Conservation (phyloP, 2,113 vertebrate species). For the Aegypius monachus region DNA sequence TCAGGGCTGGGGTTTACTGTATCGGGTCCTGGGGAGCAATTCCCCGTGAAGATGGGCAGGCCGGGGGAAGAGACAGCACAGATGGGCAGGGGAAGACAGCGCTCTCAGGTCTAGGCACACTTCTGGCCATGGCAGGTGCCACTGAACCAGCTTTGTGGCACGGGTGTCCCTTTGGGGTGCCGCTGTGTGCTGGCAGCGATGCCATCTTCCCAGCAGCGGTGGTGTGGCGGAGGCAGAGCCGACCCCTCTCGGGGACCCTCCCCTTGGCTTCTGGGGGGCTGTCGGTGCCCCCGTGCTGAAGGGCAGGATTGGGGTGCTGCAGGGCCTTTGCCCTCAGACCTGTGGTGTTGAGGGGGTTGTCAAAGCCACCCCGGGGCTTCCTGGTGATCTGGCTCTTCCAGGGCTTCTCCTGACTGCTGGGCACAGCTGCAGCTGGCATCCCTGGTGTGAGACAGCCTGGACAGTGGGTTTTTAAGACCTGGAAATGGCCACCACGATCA, state of each 20-base stretch:
- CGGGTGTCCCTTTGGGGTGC: not conserved
- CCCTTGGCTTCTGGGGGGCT: too few species aligned
- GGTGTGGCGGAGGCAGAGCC: not conserved
- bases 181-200: accelerated
- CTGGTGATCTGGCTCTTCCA: not conserved
- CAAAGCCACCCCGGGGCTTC: not conserved
- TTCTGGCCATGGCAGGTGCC: not conserved
- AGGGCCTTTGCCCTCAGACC: too few species aligned
- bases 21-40: not conserved
- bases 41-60: not conserved
- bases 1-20: not conserved
- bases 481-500: not conserved
- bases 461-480: accelerated
- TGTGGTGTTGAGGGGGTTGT: not conserved
- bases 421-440: too few species aligned
- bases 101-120: too few species aligned
- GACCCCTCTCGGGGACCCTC: not conserved
- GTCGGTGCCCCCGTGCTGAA: accelerated
- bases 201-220: accelerated
- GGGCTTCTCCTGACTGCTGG: not conserved
- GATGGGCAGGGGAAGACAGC: not conserved
- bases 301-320: not conserved
- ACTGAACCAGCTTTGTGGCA: not conserved
- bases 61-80: not conserved
- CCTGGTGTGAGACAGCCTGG: not conserved